A percentile compares a stretch with the other conserved stretches of the same genome.
Conservation (phyloP, 2,113 vertebrate genomes). For the Paramisgurnus dabryanus region DNA sequence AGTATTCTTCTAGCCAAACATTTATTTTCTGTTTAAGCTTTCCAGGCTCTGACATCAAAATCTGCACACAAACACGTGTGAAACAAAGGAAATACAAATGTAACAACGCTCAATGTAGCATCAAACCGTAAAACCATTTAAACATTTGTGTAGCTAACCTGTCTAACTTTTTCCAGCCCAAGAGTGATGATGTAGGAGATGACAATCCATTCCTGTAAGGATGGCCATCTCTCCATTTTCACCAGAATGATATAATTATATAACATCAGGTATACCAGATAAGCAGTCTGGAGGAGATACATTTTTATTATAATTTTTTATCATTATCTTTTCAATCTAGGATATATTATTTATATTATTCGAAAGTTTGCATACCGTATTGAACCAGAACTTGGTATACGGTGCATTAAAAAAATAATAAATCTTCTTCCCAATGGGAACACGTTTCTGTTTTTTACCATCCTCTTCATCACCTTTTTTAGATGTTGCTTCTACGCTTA, state of each 20-base stretch:
- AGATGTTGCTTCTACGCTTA: conserved; percentile 75
- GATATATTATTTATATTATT: not conserved
- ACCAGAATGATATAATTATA: conserved; percentile 98
- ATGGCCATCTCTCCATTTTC: conserved; percentile 94
- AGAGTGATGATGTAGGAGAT: conserved; percentile 94
- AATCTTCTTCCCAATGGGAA: conserved; percentile 89
- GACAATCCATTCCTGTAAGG: conserved; percentile 91
- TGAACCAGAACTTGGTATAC: conserved; percentile 99
- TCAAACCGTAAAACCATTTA: not conserved
- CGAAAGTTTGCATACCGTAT: conserved; percentile 81
- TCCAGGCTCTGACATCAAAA: conserved; percentile 97
- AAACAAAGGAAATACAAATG: conserved; percentile 1
- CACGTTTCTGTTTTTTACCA: conserved; percentile 79
- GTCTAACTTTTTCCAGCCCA: conserved; percentile 92
- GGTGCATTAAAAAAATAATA: conserved; percentile 97
- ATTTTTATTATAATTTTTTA: not conserved
- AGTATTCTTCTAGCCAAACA: conserved; percentile 98
- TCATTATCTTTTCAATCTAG: not conserved
- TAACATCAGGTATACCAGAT: conserved; percentile 90
- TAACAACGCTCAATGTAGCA: not conserved
- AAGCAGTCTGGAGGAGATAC: conserved; percentile 80
- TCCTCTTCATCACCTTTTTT: conserved; percentile 94
- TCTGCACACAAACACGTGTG: conserved; percentile 69
- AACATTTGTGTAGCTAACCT: conserved; percentile 72
- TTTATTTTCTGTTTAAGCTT: conserved; percentile 97